Conservation (phyloP, 2,888 invertebrate species). For the Tetragonisca angustula region DNA sequence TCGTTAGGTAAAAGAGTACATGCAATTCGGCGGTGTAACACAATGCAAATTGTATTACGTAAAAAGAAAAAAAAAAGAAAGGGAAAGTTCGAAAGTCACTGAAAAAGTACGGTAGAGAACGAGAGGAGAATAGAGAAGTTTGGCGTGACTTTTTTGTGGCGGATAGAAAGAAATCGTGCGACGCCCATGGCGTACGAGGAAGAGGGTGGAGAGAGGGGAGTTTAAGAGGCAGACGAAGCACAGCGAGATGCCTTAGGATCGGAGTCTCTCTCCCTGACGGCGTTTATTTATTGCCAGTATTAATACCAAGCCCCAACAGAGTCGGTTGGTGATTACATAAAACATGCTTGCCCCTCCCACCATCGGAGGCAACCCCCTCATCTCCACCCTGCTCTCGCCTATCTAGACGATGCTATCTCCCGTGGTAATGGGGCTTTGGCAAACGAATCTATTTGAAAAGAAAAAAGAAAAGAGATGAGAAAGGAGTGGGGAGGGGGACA, state of each 20-base stretch:
- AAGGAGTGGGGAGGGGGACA: no score
- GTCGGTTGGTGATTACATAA: conserved; percentile 79
- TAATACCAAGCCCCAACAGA: conserved; percentile 77
- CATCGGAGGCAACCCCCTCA: conserved; percentile 57
- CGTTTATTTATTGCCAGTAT: conserved; percentile 80
- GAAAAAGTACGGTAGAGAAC: background rate
- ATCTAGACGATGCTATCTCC: conserved; percentile 56
- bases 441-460: conserved; percentile 67
- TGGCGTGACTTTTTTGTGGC: background rate
- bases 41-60: no score
- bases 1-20: background rate
- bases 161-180: conserved; percentile 16
- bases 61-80: no score
- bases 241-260: conserved; percentile 64
- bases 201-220: conserved; percentile 49
- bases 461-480: background rate
- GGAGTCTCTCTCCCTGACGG: conserved; percentile 71
- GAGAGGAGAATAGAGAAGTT: background rate
- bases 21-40: background rate
- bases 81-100: conserved; percentile 1
- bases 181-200: conserved; percentile 46
- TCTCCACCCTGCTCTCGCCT: conserved; percentile 50
- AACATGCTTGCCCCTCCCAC: conserved; percentile 74
- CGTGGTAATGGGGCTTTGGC: conserved; percentile 62
- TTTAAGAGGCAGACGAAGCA: conserved; percentile 53